Conservation (phyloP, 2,797 vertebrate species). For the Intellagama lesueurii region DNA sequence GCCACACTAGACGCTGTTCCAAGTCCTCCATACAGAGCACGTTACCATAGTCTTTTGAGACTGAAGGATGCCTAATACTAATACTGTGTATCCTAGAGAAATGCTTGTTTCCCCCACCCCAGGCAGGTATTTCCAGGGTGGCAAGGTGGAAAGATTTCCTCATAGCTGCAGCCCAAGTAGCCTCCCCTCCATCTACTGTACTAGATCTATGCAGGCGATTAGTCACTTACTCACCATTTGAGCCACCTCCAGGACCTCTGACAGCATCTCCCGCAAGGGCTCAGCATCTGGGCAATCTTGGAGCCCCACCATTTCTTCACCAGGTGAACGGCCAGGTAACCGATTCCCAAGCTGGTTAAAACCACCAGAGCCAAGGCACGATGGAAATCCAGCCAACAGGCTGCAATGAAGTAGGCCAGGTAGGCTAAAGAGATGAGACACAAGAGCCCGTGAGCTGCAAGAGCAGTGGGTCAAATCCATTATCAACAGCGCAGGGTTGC, state of each 20-base stretch:
- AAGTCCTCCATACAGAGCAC: too few species aligned
- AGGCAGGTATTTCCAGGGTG: neutral
- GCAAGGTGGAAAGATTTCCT: neutral
- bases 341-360: slow-evolving; percentile 83
- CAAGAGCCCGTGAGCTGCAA: neutral
- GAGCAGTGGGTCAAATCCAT: neutral
- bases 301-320: slow-evolving; percentile 82
- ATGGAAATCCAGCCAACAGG: slow-evolving; percentile 88
- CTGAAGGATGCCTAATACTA: too few species aligned
- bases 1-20: too few species aligned
- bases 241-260: slow-evolving; percentile 83
- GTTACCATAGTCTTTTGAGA: too few species aligned
- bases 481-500: neutral
- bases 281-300: slow-evolving; percentile 76
- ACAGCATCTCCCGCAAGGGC: slow-evolving; percentile 71
- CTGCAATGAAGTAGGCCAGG: slow-evolving; percentile 86
- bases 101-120: neutral
- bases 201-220: neutral
- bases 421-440: slow-evolving; percentile 80
- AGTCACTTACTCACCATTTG: slow-evolving; percentile 86
- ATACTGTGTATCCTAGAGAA: too few species aligned
- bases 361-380: slow-evolving; percentile 87
- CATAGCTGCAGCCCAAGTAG: neutral
- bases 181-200: neutral
- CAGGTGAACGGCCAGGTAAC: slow-evolving; percentile 74